phyloP scores from a whole-genome alignment of 2,888 invertebrate species.

The Drosophila austrosaltans region DNA sequence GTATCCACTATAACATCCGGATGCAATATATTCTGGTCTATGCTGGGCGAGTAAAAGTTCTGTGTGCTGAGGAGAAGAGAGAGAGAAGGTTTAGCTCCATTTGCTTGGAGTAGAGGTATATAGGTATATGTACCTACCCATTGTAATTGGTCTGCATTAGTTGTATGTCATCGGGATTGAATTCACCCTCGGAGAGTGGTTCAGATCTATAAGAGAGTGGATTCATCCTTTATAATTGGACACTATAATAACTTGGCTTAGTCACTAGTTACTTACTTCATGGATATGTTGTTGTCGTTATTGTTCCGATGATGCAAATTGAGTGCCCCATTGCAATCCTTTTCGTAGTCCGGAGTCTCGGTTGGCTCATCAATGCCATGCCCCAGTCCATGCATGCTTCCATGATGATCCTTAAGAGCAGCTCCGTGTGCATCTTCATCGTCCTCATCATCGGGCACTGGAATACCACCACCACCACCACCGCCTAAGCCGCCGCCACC shows the following conservation, averaged over 20 bases:
- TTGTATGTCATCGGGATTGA: constrained; percentile 83
- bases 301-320: constrained; percentile 69
- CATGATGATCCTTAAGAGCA: constrained; percentile 42
- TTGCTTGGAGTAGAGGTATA: not conserved
- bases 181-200: constrained; percentile 82
- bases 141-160: constrained; percentile 83
- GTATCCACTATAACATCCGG: constrained; percentile 84
- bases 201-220: constrained; percentile 71
- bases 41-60: constrained; percentile 80
- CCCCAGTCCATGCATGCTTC: constrained; percentile 37
- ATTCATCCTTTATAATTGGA: not conserved
- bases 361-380: constrained; percentile 59
- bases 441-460: constrained; percentile 35
- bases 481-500: not conserved
- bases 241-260: not conserved
- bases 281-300: constrained; percentile 78
- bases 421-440: constrained; percentile 41
- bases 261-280: constrained; percentile 72
- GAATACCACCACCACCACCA: not conserved
- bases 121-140: constrained; percentile 68
- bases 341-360: constrained; percentile 64
- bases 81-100: not conserved
- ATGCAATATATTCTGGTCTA: constrained; percentile 82
- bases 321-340: constrained; percentile 79
- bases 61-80: constrained; percentile 68